These are phyloP conservation scores for Nebria brevicollis DNA, from an alignment of 2,888 invertebrate species.

Conservation along the genomic window DNA sequence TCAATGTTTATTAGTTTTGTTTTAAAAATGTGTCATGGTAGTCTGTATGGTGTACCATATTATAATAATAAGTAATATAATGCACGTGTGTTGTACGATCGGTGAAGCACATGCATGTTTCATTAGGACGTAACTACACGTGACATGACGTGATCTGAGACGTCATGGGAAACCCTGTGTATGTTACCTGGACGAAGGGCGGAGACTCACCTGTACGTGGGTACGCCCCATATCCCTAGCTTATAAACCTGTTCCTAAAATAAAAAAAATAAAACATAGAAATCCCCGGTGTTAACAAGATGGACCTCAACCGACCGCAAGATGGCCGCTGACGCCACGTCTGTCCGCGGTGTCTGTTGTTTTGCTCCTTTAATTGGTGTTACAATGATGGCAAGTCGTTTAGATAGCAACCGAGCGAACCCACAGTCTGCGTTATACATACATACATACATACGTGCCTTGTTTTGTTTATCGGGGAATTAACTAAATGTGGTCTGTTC, in stretches of 20 bases:
- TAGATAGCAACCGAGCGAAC: conserved; percentile 53
- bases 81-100: not conserved
- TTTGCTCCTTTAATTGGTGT: conserved; percentile 59
- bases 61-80: too few relatives aligned
- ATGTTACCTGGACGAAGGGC: conserved; percentile 20
- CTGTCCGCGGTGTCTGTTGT: conserved; percentile 54
- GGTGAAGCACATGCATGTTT: not conserved
- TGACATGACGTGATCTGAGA: not conserved
- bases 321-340: conserved; percentile 61
- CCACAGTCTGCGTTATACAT: not conserved
- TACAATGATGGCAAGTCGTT: conserved; percentile 61
- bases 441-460: conserved; percentile 56
- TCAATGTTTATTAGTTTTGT: too few relatives aligned
- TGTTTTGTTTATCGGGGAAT: conserved; percentile 60
- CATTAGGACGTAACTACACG: not conserved
- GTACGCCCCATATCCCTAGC: conserved; percentile 57
- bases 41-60: too few relatives aligned
- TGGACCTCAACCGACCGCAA: conserved; percentile 57
- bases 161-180: not conserved
- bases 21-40: too few relatives aligned
- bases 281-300: conserved; percentile 61
- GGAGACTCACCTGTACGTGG: conserved; percentile 48
- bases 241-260: conserved; percentile 60
- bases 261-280: not conserved
- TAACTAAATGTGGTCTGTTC: conserved; percentile 50